Conservation (phyloP, 2,888 invertebrate genomes). For the Dasypogon diadema region DNA sequence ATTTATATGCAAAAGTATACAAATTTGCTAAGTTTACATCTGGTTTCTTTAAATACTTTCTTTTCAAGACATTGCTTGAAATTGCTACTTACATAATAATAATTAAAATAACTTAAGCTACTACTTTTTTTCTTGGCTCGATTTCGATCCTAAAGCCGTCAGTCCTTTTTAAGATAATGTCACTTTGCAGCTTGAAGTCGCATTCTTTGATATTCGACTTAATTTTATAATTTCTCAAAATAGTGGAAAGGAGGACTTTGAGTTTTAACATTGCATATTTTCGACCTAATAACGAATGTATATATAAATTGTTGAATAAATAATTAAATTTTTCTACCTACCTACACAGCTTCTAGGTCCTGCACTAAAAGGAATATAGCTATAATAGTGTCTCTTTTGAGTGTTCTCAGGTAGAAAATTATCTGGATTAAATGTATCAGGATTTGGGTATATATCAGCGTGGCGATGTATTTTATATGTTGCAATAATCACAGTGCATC, state of each 20-base stretch:
- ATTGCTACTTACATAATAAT: too few relatives aligned
- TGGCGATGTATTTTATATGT: constrained; percentile 78
- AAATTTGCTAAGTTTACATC: too few relatives aligned
- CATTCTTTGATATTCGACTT: constrained; percentile 75
- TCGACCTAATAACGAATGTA: constrained; percentile 69
- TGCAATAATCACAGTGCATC: constrained; percentile 76
- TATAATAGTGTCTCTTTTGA: constrained; percentile 81
- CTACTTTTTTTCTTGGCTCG: constrained; percentile 71
- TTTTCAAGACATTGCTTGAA: too few relatives aligned
- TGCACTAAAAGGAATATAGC: constrained; percentile 84
- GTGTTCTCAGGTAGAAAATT: constrained; percentile 83
- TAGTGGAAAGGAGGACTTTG: constrained; percentile 79
- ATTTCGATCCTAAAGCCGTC: constrained; percentile 79
- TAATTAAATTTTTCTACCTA: constrained; percentile 60
- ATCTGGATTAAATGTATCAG: constrained; percentile 81
- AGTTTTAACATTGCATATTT: constrained; percentile 85
- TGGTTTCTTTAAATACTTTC: too few relatives aligned
- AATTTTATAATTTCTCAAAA: constrained; percentile 77
- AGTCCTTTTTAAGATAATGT: constrained; percentile 80
- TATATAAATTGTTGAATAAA: too few relatives aligned
- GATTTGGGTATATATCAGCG: constrained; percentile 76
- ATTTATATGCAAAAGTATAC: too few relatives aligned
- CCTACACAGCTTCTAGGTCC: constrained; percentile 85
- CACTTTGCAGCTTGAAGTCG: constrained; percentile 77
- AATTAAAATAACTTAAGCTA: too few relatives aligned